Evolutionary conservation across 2,888 invertebrate species (phyloP), one percentile per base, ranked within the genome.

Genomic region (Yponomeuta malinellus): DNA sequence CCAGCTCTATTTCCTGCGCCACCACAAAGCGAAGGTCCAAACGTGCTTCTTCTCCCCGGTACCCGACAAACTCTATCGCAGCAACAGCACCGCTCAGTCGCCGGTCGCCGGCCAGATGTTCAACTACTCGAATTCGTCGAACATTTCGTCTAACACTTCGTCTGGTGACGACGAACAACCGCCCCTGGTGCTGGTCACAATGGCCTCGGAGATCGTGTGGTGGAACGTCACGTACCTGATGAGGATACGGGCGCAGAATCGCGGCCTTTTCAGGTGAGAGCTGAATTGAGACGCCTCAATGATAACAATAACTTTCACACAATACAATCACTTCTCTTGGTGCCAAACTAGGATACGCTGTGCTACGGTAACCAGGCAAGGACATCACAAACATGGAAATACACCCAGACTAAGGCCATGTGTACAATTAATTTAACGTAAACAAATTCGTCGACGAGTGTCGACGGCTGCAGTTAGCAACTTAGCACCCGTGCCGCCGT

Each of bases 161-260:
- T 59, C 52, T 15, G 52, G 10, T 2, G 80, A 79, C 8, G 85
- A 84, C 0, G 84, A 84, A 4, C 83, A 84, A 63, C 85, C 90
- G 4, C 93, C 93, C 0, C 73, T 92, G 3, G 92, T 94, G 48
- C 81, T 94, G 59, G 90, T 94, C 8, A 93, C 93, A 31, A 87
- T 94, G 81, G 93, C 93, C 0, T 87, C 93, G 1, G 93, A 94
- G 79, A 89, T 94, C 43, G 93, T 93, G 0, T 94, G 93, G 93
- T 94, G 94, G 94, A 90, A 94, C 76, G 78, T 93, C 48, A 85
- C 87, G 0, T 82, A 85, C 69, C 73, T 89, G 66, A 83, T 88
- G 72, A 84, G 82, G 70, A 78, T 78, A 15, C 76, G 82, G 29
- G 80, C 82, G 2, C 31, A 59, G 4, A 80, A 76, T 48, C 80